These are phyloP conservation scores for Todus mexicanus DNA, from an alignment of 2,797 vertebrate genomes.

Conservation along the genomic window DNA sequence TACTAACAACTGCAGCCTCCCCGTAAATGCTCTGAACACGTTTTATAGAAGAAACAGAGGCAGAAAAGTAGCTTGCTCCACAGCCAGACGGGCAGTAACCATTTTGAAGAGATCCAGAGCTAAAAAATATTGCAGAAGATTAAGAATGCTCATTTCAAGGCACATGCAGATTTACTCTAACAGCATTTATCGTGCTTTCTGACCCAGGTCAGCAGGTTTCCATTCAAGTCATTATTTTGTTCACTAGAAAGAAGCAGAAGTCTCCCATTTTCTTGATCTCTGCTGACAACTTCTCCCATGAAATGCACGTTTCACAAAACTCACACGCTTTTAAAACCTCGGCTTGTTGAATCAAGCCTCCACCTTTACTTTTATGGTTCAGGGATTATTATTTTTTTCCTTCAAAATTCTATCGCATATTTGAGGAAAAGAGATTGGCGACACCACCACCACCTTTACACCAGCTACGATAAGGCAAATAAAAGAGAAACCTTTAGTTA, in stretches of 20 bases:
- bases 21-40: conserved; percentile 15
- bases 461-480: neutral
- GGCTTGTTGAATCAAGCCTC: neutral
- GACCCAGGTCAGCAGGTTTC: neutral
- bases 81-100: neutral
- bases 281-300: neutral
- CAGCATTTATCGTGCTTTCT: neutral
- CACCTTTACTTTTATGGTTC: neutral
- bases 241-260: neutral
- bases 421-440: neutral
- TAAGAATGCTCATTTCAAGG: neutral
- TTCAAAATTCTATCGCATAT: neutral
- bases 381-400: neutral
- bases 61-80: conserved; percentile 1
- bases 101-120: conserved; percentile 6
- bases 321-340: neutral
- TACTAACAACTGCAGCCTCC: neutral
- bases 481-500: neutral
- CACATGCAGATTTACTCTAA: neutral
- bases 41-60: conserved; percentile 29
- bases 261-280: neutral
- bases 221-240: neutral
- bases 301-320: neutral
- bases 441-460: neutral
- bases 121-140: neutral